phyloP scores from a whole-genome alignment of 2,113 vertebrate species.

The Tragelaphus imberbis region DNA sequence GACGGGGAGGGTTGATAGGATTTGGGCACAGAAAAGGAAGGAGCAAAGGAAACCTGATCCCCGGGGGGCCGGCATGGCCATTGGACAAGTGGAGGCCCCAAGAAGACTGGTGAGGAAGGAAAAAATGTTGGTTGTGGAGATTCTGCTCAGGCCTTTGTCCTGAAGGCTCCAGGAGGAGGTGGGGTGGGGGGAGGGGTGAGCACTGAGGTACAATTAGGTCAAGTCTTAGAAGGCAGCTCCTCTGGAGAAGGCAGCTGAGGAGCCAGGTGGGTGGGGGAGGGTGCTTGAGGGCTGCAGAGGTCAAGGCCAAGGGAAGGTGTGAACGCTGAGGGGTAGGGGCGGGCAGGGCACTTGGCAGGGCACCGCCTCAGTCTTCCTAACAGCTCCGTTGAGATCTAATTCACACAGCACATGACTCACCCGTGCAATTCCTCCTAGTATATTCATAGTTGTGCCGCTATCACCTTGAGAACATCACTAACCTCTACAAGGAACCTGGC shows the following conservation, averaged over 20 bases:
- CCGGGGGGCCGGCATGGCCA: neutral
- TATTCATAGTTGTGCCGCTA: neutral
- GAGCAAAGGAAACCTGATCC: neutral
- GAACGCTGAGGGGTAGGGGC: neutral
- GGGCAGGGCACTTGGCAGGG: neutral
- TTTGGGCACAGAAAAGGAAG: neutral
- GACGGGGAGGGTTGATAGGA: neutral
- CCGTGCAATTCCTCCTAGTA: neutral
- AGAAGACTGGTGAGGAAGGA: neutral
- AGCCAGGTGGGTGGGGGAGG: neutral
- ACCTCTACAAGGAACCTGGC: neutral
- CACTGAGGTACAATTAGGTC: neutral
- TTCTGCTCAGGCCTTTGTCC: neutral
- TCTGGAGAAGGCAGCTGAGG: neutral
- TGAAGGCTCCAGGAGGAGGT: neutral
- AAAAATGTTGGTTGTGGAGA: neutral
- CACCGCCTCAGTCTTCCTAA: neutral
- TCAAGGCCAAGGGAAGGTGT: neutral
- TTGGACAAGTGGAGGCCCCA: neutral
- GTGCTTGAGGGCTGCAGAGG: neutral
- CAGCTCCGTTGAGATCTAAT: neutral
- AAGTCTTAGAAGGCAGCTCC: neutral
- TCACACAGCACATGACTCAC: neutral
- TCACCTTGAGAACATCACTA: neutral
- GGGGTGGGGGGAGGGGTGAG: neutral